Percentiles rank a stretch among this genome's conserved stretches.
Conservation (phyloP, 2,113 vertebrate genomes). For the Vidua chalybeata region DNA sequence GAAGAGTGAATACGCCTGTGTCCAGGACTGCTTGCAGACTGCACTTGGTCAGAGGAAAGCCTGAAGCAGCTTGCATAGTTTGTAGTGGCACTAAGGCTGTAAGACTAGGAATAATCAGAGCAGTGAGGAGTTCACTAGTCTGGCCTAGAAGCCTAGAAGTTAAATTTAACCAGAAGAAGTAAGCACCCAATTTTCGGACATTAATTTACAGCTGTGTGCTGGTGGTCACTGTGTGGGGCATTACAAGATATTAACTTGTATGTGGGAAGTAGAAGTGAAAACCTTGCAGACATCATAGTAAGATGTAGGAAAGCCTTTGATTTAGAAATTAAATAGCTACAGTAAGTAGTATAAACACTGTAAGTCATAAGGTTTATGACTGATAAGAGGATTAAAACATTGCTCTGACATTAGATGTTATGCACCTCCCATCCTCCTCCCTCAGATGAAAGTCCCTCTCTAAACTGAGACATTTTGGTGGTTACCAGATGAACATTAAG, state of each 20-base stretch:
- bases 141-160: background rate
- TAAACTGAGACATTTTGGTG: background rate
- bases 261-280: background rate
- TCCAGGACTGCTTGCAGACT: background rate
- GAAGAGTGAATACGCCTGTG: rapidly evolving
- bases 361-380: background rate
- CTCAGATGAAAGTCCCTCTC: background rate
- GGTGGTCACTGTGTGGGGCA: too few relatives aligned
- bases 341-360: background rate
- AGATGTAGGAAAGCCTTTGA: background rate
- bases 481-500: background rate
- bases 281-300: background rate
- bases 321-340: background rate
- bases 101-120: background rate
- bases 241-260: background rate
- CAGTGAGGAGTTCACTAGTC: background rate
- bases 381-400: slow-evolving; percentile 17
- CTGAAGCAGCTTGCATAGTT: rapidly evolving
- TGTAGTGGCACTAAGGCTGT: background rate
- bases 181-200: background rate
- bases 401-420: background rate
- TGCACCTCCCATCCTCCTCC: background rate
- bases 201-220: background rate
- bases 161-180: background rate
- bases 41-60: background rate